A percentile compares a stretch with the other conserved stretches of the same genome.
Conservation (phyloP, 2,113 vertebrate species). For the Corydoras sp. region DNA sequence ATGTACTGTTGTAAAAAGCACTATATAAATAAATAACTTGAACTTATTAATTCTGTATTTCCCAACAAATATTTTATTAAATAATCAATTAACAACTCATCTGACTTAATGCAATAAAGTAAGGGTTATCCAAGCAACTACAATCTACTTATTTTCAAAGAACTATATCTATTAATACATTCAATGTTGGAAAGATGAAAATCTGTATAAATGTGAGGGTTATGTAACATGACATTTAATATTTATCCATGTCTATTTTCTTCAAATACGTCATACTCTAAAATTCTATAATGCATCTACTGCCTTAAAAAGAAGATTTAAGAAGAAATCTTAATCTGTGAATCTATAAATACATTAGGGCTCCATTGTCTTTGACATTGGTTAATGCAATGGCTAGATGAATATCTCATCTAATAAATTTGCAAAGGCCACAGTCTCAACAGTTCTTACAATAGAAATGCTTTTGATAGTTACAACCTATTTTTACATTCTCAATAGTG, state of each 20-base stretch:
- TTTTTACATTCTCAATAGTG: conserved; percentile 38
- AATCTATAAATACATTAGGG: conserved; percentile 48
- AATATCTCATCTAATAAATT: conserved; percentile 51
- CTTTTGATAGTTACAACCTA: conserved; percentile 46
- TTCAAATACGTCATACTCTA: conserved; percentile 35
- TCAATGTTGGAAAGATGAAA: neutral
- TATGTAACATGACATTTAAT: conserved; percentile 12
- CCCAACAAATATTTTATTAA: too few species aligned
- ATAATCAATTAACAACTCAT: too few species aligned
- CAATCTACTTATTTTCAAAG: too few species aligned
- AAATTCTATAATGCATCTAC: conserved; percentile 28
- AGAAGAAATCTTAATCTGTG: conserved; percentile 30
- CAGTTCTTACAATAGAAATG: conserved; percentile 48
- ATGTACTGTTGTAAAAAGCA: too few species aligned
- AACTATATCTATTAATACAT: too few species aligned
- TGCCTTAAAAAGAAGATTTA: conserved; percentile 17
- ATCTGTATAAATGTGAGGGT: conserved; percentile 7
- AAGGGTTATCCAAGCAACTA: too few species aligned
- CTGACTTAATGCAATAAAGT: too few species aligned
- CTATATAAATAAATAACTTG: too few species aligned
- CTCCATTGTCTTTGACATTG: conserved; percentile 45
- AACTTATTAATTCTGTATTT: too few species aligned
- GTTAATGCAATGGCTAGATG: conserved; percentile 52
- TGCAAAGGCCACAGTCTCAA: conserved; percentile 39
- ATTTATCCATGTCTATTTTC: conserved; percentile 12